Percentiles rank a stretch among this genome's conserved stretches.
Conservation (phyloP, 2,797 vertebrate genomes). For the Sus cebifrons region DNA sequence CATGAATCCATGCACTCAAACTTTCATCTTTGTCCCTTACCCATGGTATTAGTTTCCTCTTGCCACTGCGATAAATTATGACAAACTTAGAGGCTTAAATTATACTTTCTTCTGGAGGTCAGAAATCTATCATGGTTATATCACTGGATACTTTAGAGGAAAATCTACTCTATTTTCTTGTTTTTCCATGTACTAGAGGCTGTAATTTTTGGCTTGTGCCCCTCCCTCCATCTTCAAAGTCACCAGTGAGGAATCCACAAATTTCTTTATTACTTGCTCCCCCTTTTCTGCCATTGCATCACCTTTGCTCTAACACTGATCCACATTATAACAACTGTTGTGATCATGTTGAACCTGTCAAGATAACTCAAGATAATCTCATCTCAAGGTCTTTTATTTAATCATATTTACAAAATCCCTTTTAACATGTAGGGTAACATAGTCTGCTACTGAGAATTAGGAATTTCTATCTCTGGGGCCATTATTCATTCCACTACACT, state of each 20-base stretch:
- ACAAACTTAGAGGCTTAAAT: neutral
- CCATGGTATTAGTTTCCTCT: neutral
- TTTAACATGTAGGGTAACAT: neutral
- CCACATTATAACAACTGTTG: neutral
- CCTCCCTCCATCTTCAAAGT: neutral
- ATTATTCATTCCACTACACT: neutral
- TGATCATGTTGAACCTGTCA: neutral
- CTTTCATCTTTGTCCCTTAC: neutral
- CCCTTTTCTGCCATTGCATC: neutral
- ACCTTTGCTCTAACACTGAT: neutral
- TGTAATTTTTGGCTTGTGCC: neutral
- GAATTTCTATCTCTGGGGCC: neutral
- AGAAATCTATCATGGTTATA: neutral
- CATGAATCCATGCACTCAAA: neutral
- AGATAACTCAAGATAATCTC: neutral
- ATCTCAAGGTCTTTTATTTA: neutral
- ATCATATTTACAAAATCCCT: neutral
- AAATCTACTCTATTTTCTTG: neutral
- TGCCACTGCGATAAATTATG: neutral
- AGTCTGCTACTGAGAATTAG: neutral
- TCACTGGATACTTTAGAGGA: no score
- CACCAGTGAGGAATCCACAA: neutral
- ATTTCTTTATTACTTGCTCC: neutral
- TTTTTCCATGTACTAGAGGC: rapidly evolving
- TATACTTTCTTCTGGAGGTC: neutral